A percentile compares a stretch with the other conserved stretches of the same genome.
These are phyloP conservation scores for Anarsia innoxiella DNA, from an alignment of 2,888 invertebrate genomes.

Conservation along the genomic window DNA sequence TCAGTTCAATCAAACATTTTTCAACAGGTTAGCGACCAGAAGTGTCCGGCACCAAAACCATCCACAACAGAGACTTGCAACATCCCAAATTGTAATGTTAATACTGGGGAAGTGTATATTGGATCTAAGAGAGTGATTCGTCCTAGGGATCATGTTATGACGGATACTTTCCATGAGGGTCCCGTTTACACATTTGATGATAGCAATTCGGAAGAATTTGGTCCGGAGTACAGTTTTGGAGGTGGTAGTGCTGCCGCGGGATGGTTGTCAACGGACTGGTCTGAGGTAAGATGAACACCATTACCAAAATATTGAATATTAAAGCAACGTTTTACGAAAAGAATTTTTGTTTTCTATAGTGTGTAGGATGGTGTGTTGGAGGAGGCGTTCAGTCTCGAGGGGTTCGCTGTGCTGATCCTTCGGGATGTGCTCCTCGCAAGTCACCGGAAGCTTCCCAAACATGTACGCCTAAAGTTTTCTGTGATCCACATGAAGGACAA, in stretches of 20 bases:
- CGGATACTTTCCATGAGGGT: slow-evolving; percentile 53
- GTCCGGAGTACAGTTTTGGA: slow-evolving; percentile 58
- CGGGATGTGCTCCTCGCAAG: slow-evolving; percentile 73
- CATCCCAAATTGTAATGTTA: slow-evolving; percentile 44
- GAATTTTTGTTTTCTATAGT: slow-evolving; percentile 49
- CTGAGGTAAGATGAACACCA: slow-evolving; percentile 50
- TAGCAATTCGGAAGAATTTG: slow-evolving; percentile 46
- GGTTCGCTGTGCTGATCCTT: slow-evolving; percentile 81
- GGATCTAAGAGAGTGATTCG: slow-evolving; percentile 32
- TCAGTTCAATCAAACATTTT: slow-evolving; percentile 1
- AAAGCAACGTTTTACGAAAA: background rate
- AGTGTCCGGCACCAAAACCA: slow-evolving; percentile 52
- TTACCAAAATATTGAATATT: background rate
- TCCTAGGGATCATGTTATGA: slow-evolving; percentile 33
- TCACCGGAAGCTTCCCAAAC: slow-evolving; percentile 76
- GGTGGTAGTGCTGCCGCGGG: slow-evolving; percentile 46
- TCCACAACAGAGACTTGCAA: slow-evolving; percentile 43
- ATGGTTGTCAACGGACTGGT: slow-evolving; percentile 77
- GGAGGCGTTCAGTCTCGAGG: slow-evolving; percentile 82
- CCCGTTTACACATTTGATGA: slow-evolving; percentile 56
- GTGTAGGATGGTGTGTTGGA: slow-evolving; percentile 83
- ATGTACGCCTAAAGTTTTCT: slow-evolving; percentile 79
- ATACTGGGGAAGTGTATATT: slow-evolving; percentile 32
- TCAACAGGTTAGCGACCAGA: slow-evolving; percentile 55
- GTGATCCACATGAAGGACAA: slow-evolving; percentile 79